phyloP scores from a whole-genome alignment of 2,797 vertebrate genomes.

The Eulemur mongoz region DNA sequence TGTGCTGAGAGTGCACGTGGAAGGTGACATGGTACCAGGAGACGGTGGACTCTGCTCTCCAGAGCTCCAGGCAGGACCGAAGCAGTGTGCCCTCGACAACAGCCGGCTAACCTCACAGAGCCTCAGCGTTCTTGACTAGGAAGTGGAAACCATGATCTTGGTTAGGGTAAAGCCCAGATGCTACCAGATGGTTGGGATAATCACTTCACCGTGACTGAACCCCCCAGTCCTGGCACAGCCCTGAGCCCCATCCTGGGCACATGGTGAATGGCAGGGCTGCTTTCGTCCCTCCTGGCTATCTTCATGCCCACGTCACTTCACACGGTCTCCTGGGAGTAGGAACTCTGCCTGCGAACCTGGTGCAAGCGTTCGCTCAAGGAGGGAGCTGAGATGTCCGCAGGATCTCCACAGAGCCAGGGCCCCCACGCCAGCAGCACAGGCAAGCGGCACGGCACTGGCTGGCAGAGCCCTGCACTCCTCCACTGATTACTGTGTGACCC shows the following conservation, averaged over 20 bases:
- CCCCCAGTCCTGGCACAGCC: not conserved
- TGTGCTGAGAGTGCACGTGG: not conserved
- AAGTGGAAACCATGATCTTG: not conserved
- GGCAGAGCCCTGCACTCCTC: not conserved
- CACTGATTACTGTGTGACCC: not conserved
- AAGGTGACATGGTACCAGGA: fast-evolving
- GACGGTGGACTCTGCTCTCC: not conserved
- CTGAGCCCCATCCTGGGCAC: not conserved
- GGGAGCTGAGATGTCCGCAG: not conserved
- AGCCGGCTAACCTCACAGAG: fast-evolving
- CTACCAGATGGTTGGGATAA: not conserved
- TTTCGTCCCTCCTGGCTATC: not conserved
- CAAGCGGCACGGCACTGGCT: not conserved
- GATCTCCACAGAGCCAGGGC: fast-evolving
- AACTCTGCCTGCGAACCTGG: not conserved
- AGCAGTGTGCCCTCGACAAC: not conserved
- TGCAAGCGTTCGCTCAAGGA: not conserved
- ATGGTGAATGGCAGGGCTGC: not conserved
- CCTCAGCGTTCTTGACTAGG: not conserved
- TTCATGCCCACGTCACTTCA: not conserved
- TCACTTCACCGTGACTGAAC: fast-evolving
- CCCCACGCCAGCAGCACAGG: not conserved
- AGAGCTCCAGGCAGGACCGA: not conserved
- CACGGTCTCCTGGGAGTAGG: not conserved
- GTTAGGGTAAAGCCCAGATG: not conserved